phyloP scores from a whole-genome alignment of 2,113 vertebrate species.

The Catharus fuscescens region DNA sequence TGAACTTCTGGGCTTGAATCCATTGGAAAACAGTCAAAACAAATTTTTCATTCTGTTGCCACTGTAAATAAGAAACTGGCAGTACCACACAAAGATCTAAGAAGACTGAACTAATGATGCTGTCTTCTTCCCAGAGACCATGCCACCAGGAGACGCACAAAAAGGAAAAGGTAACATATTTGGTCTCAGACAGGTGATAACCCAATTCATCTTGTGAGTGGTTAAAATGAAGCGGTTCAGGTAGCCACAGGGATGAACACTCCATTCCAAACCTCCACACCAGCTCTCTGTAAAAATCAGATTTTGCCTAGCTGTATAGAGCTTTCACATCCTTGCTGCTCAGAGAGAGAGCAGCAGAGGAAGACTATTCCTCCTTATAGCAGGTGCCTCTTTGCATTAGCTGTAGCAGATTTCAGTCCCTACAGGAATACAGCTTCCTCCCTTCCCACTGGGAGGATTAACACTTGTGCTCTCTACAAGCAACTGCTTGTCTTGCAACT shows the following conservation, averaged over 20 bases:
- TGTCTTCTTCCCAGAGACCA: not conserved
- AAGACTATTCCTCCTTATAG: slow-evolving; percentile 1
- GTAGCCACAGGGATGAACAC: not conserved
- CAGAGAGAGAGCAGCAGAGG: not conserved
- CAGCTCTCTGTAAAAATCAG: not conserved
- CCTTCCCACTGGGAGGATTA: slow-evolving; percentile 36
- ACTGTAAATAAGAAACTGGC: slow-evolving; percentile 10
- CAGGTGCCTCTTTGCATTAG: slow-evolving; percentile 45
- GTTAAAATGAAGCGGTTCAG: not conserved
- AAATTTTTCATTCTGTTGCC: not conserved
- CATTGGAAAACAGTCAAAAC: slow-evolving; percentile 16
- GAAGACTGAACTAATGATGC: not conserved
- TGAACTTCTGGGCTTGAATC: slow-evolving; percentile 6
- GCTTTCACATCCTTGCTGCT: not conserved
- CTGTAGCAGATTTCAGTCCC: not conserved
- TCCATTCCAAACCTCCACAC: not conserved
- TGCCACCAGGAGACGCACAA: not conserved
- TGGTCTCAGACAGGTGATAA: not conserved
- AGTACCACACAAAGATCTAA: not conserved
- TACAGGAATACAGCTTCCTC: slow-evolving; percentile 17
- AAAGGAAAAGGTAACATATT: not conserved
- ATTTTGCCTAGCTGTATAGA: not conserved
- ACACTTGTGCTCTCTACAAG: slow-evolving; percentile 51
- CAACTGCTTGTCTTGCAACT: slow-evolving; percentile 55
- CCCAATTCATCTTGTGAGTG: not conserved